These are phyloP conservation scores for Muraenolepis orangiensis DNA, from an alignment of 2,797 vertebrate species.

Conservation along the genomic window DNA sequence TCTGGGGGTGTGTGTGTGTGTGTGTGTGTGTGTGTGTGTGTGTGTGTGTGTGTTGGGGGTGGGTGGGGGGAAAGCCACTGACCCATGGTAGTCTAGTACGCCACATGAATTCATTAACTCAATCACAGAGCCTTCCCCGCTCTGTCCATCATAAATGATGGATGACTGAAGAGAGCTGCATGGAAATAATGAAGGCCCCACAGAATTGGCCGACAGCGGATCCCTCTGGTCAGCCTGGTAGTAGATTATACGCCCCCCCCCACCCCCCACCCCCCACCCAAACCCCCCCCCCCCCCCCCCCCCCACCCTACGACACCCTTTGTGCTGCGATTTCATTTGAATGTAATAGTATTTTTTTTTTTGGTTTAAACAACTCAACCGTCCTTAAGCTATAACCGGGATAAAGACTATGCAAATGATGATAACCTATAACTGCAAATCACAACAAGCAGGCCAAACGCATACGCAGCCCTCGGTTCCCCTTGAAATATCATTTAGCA, in stretches of 20 bases:
- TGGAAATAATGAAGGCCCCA: neutral
- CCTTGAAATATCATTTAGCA: slow-evolving; percentile 41
- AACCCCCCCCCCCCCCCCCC: too few species aligned
- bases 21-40: neutral
- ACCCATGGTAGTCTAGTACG: slow-evolving; percentile 59
- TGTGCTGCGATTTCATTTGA: slow-evolving; percentile 40
- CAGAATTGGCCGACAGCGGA: neutral
- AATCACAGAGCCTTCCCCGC: slow-evolving; percentile 65
- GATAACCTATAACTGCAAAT: slow-evolving; percentile 68
- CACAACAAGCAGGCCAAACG: slow-evolving; percentile 67
- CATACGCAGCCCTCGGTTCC: slow-evolving; percentile 59
- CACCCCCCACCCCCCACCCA: too few species aligned
- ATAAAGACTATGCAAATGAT: slow-evolving; percentile 73
- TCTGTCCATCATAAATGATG: slow-evolving; percentile 70
- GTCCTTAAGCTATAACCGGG: slow-evolving; percentile 60
- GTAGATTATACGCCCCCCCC: too few species aligned
- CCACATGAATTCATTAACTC: slow-evolving; percentile 72
- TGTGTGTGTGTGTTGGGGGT: neutral
- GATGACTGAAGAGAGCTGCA: slow-evolving; percentile 44
- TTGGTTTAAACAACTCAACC: slow-evolving; percentile 60
- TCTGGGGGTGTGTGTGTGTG: too few species aligned
- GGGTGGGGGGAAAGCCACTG: slow-evolving; percentile 40
- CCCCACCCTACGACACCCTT: too few species aligned
- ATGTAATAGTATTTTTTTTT: slow-evolving; percentile 50
- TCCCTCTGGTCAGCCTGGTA: slow-evolving; percentile 13